Evolutionary conservation across 2,113 vertebrate species (phyloP).

Genomic region (Sisor rabdophorus): DNA sequence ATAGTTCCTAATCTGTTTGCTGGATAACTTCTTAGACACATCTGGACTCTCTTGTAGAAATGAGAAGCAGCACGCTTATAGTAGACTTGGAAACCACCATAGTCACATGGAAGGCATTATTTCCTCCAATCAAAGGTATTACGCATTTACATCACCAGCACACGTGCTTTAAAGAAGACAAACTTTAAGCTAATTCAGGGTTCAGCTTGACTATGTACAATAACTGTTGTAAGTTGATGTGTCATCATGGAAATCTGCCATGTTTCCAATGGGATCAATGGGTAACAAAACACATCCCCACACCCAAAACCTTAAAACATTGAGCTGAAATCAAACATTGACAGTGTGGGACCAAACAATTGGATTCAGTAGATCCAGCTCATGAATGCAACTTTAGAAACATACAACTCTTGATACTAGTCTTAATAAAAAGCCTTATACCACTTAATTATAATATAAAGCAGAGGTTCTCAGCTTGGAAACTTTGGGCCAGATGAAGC

Average conservation of each 20-base stretch:
- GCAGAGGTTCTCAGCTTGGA: neutral
- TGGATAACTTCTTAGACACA: conserved; percentile 42
- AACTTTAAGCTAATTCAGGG: conserved; percentile 16
- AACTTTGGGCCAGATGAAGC: neutral
- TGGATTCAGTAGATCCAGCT: neutral
- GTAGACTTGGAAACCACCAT: conserved; percentile 28
- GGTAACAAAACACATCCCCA: conserved; percentile 15
- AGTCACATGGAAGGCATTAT: conserved; percentile 50
- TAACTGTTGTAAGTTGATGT: conserved; percentile 15
- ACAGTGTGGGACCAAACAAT: neutral
- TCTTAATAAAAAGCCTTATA: neutral
- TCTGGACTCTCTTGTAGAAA: conserved; percentile 39
- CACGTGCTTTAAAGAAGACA: conserved; percentile 34
- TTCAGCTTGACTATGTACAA: conserved; percentile 1
- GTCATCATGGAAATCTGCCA: conserved; percentile 20
- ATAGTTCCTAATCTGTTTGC: conserved; percentile 39
- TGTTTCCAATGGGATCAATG: neutral
- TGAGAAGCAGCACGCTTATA: conserved; percentile 30
- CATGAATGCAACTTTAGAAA: neutral
- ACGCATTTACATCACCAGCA: conserved; percentile 42
- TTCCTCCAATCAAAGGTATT: conserved; percentile 50
- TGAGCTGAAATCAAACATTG: neutral
- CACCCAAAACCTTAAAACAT: neutral
- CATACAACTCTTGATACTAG: neutral
- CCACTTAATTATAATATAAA: neutral